These are phyloP conservation scores for Acanthurus tractus DNA, from an alignment of 2,797 vertebrate genomes.

Conservation along the genomic window DNA sequence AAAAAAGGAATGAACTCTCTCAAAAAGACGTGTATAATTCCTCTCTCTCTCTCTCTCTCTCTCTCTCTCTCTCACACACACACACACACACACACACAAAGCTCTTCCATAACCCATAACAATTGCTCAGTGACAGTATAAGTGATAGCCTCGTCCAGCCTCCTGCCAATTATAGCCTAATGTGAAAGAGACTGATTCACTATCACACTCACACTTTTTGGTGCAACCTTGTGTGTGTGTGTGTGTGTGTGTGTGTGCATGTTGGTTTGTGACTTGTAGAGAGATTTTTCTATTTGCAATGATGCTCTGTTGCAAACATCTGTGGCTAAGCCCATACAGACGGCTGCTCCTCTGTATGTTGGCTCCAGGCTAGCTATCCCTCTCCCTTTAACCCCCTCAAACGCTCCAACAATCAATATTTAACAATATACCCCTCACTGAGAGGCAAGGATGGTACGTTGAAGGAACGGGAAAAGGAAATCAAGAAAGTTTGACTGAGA, in stretches of 20 bases:
- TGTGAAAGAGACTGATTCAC: constrained; percentile 81
- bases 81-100: constrained; percentile 33
- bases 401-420: constrained; percentile 76
- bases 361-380: constrained; percentile 60
- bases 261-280: constrained; percentile 55
- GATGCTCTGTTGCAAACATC: constrained; percentile 74
- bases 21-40: not conserved
- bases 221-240: constrained; percentile 32
- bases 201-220: constrained; percentile 69
- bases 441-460: constrained; percentile 56
- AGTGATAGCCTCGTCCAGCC: constrained; percentile 78
- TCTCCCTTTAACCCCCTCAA: constrained; percentile 9
- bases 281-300: constrained; percentile 65
- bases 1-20: constrained; percentile 32
- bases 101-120: constrained; percentile 77
- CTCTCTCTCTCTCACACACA: constrained; percentile 25
- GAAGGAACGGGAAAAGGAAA: constrained; percentile 13
- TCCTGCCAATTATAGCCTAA: constrained; percentile 80
- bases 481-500: constrained; percentile 42
- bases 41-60: constrained; percentile 18
- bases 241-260: constrained; percentile 23
- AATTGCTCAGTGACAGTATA: constrained; percentile 82
- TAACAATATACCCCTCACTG: constrained; percentile 70
- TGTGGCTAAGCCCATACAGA: constrained; percentile 75
- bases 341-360: constrained; percentile 65